These are phyloP conservation scores for Lasioglossum oenotherae DNA, from an alignment of 2,888 invertebrate species.

Conservation along the genomic window DNA sequence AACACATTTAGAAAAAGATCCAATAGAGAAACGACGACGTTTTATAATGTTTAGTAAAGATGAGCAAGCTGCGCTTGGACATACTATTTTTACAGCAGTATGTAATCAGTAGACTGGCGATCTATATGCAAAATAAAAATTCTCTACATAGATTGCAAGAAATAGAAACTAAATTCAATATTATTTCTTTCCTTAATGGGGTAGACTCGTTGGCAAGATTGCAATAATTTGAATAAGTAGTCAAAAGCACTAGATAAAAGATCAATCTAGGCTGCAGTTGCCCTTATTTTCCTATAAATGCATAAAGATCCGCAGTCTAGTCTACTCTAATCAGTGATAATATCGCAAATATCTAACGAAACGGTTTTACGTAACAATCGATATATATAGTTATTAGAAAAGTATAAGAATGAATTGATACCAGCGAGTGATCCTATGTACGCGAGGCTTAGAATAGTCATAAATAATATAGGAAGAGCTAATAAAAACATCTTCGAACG, in stretches of 20 bases:
- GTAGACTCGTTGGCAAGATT: too few species aligned
- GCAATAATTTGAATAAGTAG: too few species aligned
- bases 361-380: background rate
- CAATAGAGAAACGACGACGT: constrained; percentile 85
- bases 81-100: constrained; percentile 74
- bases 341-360: background rate
- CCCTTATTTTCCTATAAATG: too few species aligned
- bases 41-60: constrained; percentile 85
- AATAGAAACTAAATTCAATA: too few species aligned
- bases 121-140: too few species aligned
- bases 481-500: constrained; percentile 85
- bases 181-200: too few species aligned
- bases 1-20: constrained; percentile 85
- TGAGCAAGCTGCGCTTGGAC: constrained; percentile 82
- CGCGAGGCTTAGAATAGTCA: constrained; percentile 81
- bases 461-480: constrained; percentile 82
- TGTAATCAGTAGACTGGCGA: background rate
- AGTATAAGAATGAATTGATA: constrained; percentile 77
- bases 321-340: background rate
- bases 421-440: constrained; percentile 80
- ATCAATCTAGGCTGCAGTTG: too few species aligned
- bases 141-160: too few species aligned
- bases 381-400: constrained; percentile 77
- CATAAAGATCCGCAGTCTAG: too few species aligned
- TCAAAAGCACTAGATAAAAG: too few species aligned